Evolutionary conservation across 2,113 vertebrate species (phyloP).

Genomic region (Lathamus discolor): DNA sequence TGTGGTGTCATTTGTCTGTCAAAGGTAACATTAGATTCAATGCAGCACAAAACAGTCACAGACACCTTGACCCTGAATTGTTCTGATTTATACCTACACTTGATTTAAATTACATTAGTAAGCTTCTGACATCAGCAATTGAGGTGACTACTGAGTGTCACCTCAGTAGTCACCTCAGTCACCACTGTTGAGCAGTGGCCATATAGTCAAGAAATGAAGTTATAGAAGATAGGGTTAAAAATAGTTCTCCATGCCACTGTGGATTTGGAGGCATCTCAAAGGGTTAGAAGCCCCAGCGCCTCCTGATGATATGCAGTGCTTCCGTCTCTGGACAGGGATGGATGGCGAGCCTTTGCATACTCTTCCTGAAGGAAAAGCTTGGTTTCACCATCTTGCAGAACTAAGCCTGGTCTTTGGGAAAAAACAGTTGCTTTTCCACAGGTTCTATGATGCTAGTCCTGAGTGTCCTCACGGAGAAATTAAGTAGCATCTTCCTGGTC

Average conservation of each 20-base stretch:
- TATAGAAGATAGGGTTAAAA: not conserved
- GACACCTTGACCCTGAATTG: not conserved
- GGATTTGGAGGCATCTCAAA: not conserved
- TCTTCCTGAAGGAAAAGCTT: not conserved
- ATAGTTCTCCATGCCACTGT: not conserved
- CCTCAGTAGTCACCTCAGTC: not conserved
- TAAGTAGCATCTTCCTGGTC: not conserved
- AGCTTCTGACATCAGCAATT: not conserved
- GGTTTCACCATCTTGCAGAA: not conserved
- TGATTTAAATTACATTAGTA: not conserved
- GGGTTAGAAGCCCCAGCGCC: not conserved
- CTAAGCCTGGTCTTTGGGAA: not conserved
- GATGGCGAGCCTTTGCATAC: accelerated
- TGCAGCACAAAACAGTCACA: not conserved
- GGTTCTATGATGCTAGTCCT: not conserved
- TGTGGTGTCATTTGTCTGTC: not conserved
- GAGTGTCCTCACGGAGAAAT: not conserved
- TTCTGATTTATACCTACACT: not conserved
- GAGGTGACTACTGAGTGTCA: not conserved
- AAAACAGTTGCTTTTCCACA: not conserved
- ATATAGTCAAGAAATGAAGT: not conserved
- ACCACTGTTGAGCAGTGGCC: not conserved
- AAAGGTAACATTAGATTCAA: not conserved
- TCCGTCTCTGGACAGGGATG: not conserved
- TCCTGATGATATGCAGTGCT: not conserved